Percentiles rank a stretch among this genome's conserved stretches.
Conservation (phyloP, 1,140 invertebrate species). For the Tetragonula clypearis region DNA sequence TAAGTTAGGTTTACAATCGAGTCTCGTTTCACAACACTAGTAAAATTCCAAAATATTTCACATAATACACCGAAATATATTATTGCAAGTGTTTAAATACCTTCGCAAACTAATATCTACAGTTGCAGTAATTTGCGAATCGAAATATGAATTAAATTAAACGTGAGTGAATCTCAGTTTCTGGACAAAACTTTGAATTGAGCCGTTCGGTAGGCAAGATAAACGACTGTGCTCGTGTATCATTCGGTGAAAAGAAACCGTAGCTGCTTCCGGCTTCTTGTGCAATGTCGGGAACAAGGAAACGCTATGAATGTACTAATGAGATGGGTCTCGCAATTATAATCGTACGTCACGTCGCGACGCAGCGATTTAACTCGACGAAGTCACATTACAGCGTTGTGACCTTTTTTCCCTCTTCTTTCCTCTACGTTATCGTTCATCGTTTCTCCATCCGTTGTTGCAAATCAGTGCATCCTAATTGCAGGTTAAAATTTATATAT, state of each 20-base stretch:
- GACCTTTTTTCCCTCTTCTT: background rate
- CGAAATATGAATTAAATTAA: background rate
- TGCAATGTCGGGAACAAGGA: conserved; percentile 56
- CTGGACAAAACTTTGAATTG: conserved; percentile 25
- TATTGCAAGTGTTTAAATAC: no score
- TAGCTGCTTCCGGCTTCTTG: conserved; percentile 57
- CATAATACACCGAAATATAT: no score
- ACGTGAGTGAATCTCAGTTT: background rate
- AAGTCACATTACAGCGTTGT: background rate
- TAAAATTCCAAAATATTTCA: no score
- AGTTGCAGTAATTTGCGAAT: background rate
- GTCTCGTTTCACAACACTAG: background rate
- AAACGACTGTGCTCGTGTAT: conserved; percentile 57
- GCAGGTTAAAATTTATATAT: no score
- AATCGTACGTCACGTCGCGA: background rate
- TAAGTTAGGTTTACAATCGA: background rate
- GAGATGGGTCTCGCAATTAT: conserved; percentile 42
- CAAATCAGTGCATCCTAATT: background rate
- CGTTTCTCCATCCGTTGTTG: background rate
- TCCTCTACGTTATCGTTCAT: background rate
- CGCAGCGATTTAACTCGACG: background rate
- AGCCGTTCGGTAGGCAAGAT: conserved; percentile 22
- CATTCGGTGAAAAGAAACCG: conserved; percentile 36
- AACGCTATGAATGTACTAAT: conserved; percentile 42
- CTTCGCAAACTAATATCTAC: background rate